Evolutionary conservation across 2,888 invertebrate genomes (phyloP).

Genomic region (Agonopterix arenella): DNA sequence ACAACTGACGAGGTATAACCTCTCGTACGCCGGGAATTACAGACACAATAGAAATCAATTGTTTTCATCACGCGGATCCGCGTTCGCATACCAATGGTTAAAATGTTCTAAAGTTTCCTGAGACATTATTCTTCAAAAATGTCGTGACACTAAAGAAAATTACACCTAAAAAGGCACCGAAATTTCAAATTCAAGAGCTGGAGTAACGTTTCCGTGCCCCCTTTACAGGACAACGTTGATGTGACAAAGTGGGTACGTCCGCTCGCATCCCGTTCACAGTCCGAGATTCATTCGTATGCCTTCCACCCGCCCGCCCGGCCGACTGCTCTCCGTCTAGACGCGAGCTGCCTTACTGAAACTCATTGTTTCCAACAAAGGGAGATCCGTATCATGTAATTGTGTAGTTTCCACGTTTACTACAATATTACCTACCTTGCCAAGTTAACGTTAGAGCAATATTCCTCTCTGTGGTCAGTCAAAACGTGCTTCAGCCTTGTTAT

Average conservation of each 20-base stretch:
- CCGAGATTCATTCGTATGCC: slow-evolving; percentile 11
- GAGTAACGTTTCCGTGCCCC: background rate
- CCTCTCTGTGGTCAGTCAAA: too few relatives aligned
- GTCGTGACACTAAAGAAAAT: too few relatives aligned
- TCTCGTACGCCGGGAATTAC: too few relatives aligned
- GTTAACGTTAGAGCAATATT: too few relatives aligned
- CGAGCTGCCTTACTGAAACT: slow-evolving; percentile 31
- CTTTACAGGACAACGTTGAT: slow-evolving; percentile 13
- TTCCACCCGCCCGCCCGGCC: background rate
- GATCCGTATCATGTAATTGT: slow-evolving; percentile 28
- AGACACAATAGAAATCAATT: too few relatives aligned
- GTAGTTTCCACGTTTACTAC: slow-evolving; percentile 3
- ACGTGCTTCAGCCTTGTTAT: too few relatives aligned
- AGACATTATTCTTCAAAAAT: too few relatives aligned
- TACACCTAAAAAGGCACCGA: slow-evolving; percentile 4
- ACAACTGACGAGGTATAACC: too few relatives aligned
- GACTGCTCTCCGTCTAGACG: slow-evolving; percentile 8
- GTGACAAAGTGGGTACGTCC: slow-evolving; percentile 22
- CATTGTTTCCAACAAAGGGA: slow-evolving; percentile 39
- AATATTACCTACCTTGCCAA: background rate
- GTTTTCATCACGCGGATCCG: too few relatives aligned
- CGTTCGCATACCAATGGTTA: too few relatives aligned
- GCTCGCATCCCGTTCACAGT: slow-evolving; percentile 9
- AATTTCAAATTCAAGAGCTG: background rate
- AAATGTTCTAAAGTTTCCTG: too few relatives aligned